Evolutionary conservation across 1,140 invertebrate species (phyloP), one percentile per base, ranked within the genome.

Genomic region (Drosophila busckii): DNA sequence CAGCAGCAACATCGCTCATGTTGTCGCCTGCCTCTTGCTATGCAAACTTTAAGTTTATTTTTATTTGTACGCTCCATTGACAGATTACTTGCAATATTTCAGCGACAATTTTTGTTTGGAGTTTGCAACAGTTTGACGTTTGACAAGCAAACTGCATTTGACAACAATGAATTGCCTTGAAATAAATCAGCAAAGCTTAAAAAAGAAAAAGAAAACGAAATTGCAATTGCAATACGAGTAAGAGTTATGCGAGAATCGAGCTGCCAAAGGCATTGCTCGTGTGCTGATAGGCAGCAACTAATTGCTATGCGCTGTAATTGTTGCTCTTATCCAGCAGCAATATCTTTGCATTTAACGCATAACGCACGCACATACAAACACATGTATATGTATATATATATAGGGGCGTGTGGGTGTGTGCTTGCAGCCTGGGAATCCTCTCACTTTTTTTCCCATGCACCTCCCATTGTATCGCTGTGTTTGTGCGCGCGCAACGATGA

Each of bases 291-390:
- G 22, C 17, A 28, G 45, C 26, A 55, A 70, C 70, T 76, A 76
- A 76, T 76, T 76, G 70, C 61, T 29, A 41, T n/a, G 20, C 59
- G 59, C 58, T 65, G 61, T 50, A 48, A 49, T 17, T 59, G 37
- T 48, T 62, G 45, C 44, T 20, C 45, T 41, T 32, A 17, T 52
- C 35, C 35, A 34, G 17, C 59, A 42, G 61, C 46, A 48, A 64
- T 80, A 80, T 80, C 73, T 80, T 80, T 80, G 80, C 71, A 80
- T 80, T 80, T 80, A 67, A 67, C 66, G 71, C 63, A 78, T 80
- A 80, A 80, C 73, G 73, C 73, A 80, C 59, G 53, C n/a, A n/a
- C n/a, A n/a, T n/a, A n/a, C n/a, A 71, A 71, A 64, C 68, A 62
- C 52, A 3, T 41, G 53, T 37, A 20, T 29, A 15, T 52, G 25